These are phyloP conservation scores for Pampusana beccarii DNA, from an alignment of 2,113 vertebrate species.

Conservation along the genomic window DNA sequence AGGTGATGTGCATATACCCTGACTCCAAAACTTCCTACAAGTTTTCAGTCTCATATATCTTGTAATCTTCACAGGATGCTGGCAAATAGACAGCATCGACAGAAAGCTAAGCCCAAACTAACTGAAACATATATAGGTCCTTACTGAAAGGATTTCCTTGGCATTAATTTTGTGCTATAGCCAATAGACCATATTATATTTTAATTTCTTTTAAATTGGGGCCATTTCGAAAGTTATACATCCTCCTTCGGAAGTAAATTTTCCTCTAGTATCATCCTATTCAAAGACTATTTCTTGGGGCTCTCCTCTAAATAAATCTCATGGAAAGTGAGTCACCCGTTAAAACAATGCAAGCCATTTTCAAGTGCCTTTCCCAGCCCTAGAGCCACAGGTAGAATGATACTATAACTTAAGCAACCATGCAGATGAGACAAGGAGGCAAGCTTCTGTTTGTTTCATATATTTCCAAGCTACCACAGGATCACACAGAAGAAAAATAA, in stretches of 20 bases:
- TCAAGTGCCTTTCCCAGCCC: background rate
- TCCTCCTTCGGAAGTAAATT: background rate
- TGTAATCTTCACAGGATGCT: background rate
- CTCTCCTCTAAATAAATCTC: background rate
- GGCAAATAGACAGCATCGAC: background rate
- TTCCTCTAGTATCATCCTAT: background rate
- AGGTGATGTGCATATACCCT: background rate
- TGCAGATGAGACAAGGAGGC: background rate
- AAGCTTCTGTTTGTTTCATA: background rate
- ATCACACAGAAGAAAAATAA: background rate
- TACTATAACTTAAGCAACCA: background rate
- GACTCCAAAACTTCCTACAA: background rate
- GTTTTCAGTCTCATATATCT: background rate
- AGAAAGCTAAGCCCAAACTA: background rate
- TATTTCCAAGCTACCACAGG: background rate
- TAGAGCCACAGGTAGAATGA: background rate
- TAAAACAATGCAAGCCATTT: background rate
- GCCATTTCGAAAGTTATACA: constrained; percentile 28
- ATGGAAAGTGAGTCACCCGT: background rate
- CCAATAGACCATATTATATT: background rate
- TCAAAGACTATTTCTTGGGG: background rate
- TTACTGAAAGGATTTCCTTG: constrained; percentile 14
- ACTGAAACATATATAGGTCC: background rate
- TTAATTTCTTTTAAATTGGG: constrained; percentile 24
- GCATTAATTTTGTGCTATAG: background rate